Evolutionary conservation across 2,113 vertebrate genomes (phyloP).

Genomic region (Tachysurus vachellii): DNA sequence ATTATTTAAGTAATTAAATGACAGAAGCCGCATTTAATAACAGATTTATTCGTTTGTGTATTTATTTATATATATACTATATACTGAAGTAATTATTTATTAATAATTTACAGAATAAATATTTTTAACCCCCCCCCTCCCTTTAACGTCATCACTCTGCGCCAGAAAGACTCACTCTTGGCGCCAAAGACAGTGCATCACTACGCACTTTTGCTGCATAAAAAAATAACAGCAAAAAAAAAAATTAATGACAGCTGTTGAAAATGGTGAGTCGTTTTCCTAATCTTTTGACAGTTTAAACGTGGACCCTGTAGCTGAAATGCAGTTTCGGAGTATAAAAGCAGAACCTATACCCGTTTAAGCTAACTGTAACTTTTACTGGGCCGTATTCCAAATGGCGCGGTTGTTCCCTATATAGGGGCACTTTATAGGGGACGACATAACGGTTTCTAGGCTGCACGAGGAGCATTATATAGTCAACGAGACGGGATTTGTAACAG

Average conservation of each 20-base stretch:
- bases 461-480: background rate
- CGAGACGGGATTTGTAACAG: background rate
- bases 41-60: background rate
- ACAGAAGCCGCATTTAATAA: too few species aligned
- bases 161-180: constrained; percentile 61
- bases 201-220: background rate
- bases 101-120: too few species aligned
- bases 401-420: background rate
- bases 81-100: too few species aligned
- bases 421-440: background rate
- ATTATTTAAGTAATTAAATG: too few species aligned
- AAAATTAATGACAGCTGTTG: constrained; percentile 10
- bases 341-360: background rate
- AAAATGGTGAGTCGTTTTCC: constrained; percentile 64
- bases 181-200: constrained; percentile 67
- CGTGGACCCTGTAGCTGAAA: background rate
- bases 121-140: background rate
- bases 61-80: background rate
- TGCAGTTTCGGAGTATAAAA: background rate
- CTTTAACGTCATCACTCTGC: constrained; percentile 69
- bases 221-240: constrained; percentile 10
- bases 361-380: background rate
- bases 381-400: background rate
- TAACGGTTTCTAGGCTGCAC: background rate
- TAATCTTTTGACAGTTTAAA: background rate